These are phyloP conservation scores for Blastobasis adustella DNA, from an alignment of 2,888 invertebrate genomes.

Conservation along the genomic window DNA sequence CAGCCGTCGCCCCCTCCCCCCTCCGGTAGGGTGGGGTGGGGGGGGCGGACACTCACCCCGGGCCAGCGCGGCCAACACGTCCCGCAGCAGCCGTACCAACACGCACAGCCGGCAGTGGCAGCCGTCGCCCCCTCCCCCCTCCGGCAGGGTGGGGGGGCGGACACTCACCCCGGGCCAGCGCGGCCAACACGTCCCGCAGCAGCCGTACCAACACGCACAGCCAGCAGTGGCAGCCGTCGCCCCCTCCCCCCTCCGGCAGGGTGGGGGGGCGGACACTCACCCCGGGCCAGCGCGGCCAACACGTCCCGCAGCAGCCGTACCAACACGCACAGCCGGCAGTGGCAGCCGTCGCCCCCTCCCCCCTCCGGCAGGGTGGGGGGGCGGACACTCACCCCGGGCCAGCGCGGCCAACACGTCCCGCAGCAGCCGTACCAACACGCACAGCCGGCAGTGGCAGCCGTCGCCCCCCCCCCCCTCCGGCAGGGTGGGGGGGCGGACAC, in stretches of 20 bases:
- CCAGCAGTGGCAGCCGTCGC: conserved; percentile 59
- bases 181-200: conserved; percentile 37
- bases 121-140: conserved; percentile 40
- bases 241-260: conserved; percentile 28
- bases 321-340: conserved; percentile 56
- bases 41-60: conserved; percentile 57
- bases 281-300: conserved; percentile 45
- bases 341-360: conserved; percentile 53
- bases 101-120: conserved; percentile 62
- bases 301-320: conserved; percentile 33
- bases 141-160: no score
- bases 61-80: conserved; percentile 42
- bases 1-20: conserved; percentile 48
- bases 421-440: conserved; percentile 42
- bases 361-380: no score
- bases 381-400: conserved; percentile 45
- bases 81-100: conserved; percentile 35
- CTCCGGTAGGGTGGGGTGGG: no score
- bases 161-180: conserved; percentile 51
- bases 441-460: conserved; percentile 59
- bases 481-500: no score
- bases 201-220: conserved; percentile 46
- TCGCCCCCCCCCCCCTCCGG: conserved; percentile 33
- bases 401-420: conserved; percentile 39
- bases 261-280: conserved; percentile 42